A percentile compares a stretch with the other conserved stretches of the same genome.
Evolutionary conservation across 1,140 invertebrate species (phyloP).

Genomic region (Drosophila rhopaloa): DNA sequence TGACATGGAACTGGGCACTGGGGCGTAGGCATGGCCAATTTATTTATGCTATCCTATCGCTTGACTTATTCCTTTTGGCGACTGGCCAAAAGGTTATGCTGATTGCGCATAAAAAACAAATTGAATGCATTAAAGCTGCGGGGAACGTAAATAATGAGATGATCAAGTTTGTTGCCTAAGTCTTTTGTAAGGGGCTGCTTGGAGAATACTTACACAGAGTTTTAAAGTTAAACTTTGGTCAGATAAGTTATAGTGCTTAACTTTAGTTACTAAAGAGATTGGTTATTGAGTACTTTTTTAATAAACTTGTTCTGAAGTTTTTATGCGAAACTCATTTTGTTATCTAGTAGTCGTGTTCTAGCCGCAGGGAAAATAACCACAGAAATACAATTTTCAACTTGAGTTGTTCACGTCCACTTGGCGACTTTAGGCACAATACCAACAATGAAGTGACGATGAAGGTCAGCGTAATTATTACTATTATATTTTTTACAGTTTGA

Average conservation of each 20-base stretch:
- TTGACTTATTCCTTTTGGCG: slow-evolving; percentile 40
- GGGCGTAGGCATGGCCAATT: slow-evolving; percentile 48
- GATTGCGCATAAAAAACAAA: slow-evolving; percentile 40
- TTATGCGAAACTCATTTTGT: background rate
- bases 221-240: background rate
- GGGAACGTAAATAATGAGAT: slow-evolving; percentile 14
- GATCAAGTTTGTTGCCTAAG: slow-evolving; percentile 56
- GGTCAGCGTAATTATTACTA: slow-evolving; percentile 59
- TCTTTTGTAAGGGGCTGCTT: slow-evolving; percentile 40
- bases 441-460: slow-evolving; percentile 47
- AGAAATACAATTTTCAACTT: slow-evolving; percentile 47
- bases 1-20: slow-evolving; percentile 35
- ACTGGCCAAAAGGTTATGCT: slow-evolving; percentile 54
- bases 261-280: background rate
- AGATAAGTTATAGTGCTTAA: background rate
- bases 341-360: background rate
- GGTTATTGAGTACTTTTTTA: background rate
- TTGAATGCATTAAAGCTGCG: slow-evolving; percentile 52
- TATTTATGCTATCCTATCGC: slow-evolving; percentile 37
- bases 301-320: background rate
- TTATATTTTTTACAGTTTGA: slow-evolving; percentile 35
- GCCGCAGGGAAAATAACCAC: slow-evolving; percentile 34
- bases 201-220: background rate
- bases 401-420: slow-evolving; percentile 54
- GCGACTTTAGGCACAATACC: slow-evolving; percentile 29